Percentiles rank a stretch among this genome's conserved stretches.
Conservation (phyloP, 2,797 vertebrate species). For the Aulostomus chinensis region DNA sequence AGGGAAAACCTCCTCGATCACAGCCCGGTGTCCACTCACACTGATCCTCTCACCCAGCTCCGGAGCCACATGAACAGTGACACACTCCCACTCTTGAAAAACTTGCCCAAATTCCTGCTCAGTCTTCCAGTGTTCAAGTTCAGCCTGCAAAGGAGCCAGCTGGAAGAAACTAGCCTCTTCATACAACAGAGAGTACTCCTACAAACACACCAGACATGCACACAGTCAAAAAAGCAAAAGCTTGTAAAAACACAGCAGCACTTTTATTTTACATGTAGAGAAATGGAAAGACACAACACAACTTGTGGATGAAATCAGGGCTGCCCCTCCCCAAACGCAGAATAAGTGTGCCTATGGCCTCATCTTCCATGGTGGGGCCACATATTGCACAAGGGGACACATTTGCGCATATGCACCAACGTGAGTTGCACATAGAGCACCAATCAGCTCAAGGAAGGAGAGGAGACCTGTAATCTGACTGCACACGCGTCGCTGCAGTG, state of each 20-base stretch:
- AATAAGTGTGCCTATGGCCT: no score
- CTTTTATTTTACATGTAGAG: not conserved
- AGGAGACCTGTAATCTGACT: no score
- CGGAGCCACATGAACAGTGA: slow-evolving; percentile 89
- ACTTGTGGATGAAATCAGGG: no score
- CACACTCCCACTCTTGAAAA: slow-evolving; percentile 87
- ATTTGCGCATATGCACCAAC: no score
- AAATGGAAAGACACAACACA: not conserved
- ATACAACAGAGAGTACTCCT: slow-evolving; percentile 94
- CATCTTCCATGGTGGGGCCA: no score
- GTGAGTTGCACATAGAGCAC: no score
- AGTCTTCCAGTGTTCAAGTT: slow-evolving; percentile 90
- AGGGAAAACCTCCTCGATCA: slow-evolving; percentile 93
- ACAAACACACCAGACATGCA: slow-evolving; percentile 13
- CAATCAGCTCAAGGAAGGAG: no score
- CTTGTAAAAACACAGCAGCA: not conserved
- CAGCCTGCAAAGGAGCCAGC: slow-evolving; percentile 88
- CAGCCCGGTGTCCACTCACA: slow-evolving; percentile 84
- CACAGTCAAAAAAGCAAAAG: not conserved
- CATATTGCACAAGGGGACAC: no score
- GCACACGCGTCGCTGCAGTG: no score
- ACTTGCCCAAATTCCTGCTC: slow-evolving; percentile 80
- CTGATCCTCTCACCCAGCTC: slow-evolving; percentile 92
- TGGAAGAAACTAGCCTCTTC: slow-evolving; percentile 97
- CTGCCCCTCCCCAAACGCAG: no score